Base-by-base conservation (phyloP, 2,797 vertebrate species). In the Intellagama lesueurii region DNA sequence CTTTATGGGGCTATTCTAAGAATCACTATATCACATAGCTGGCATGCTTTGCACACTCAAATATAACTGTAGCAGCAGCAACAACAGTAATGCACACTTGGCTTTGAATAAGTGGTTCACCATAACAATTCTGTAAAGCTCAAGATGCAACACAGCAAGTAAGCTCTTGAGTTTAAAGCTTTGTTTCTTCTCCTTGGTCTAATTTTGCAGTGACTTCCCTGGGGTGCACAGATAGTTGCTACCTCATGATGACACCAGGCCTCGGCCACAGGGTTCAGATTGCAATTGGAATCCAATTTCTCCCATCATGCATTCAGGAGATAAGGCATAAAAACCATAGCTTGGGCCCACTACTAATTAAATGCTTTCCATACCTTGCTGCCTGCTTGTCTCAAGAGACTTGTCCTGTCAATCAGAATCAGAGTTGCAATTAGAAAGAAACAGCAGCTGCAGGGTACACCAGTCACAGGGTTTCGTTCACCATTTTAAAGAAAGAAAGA, bases 401-500 rank as follows among this genome's bases (percentile, higher is more conserved):
- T 7, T 66, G 24, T 60, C 82, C 32, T 76, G 30, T 83, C 83
- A 66, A 52, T 80, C 78, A 90, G 88, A 85, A 86, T 1, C 83
- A 76, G 66, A 91, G 82, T 78, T 0, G 0, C 78, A 89, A 76
- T 88, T 87, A 28, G 66, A 90, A 85, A 81, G 7, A n/a, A 81
- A 91, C 90, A 90, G 4, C 4, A 88, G 81, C 77, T 88, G 7
- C 1, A 17, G 0, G 22, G 16, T 64, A 12, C 80, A 66, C 72
- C 83, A 80, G 79, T 49, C 52, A 1, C 3, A 0, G 0, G 12
- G 0, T 0, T 11, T 80, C 84, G 47, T 70, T 91, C 86, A 30
- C 72, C 30, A 0, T 44, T 6, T 72, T 40, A 92, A 12, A 52
- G 40, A 40, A 40, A 40, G 40, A 92, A 12, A 52, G 40, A 40